Evolutionary conservation across 2,113 vertebrate genomes (phyloP), one percentile per base, ranked within the genome.

Genomic region (Perca schrenkii): DNA sequence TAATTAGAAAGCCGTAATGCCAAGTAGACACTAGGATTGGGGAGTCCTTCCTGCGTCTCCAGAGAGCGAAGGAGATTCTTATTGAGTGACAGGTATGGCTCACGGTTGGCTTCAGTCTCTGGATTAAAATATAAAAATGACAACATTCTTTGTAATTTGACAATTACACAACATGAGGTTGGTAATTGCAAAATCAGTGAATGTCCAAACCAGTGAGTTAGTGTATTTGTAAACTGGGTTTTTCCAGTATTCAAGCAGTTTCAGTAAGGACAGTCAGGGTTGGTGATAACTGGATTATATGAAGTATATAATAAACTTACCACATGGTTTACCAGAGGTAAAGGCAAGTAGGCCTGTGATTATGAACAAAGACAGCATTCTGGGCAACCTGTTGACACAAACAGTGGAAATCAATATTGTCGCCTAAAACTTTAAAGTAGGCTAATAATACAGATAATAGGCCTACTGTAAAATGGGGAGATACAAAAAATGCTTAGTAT

Each of bases 11-110:
- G 96, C 6, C 97, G 96, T 43, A 99, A 94, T 4, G 96, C 97
- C 85, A 99, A 83, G 72, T 97, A 97, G 72, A 98, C 40, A 6
- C 96, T 96, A 77, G 98, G 98, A 87, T 98, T 98, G 6, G 96
- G 92, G 8, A 91, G 80, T 67, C 78, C 83, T 0, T 86, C 80
- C 0, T 65, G 64, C 0, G 53, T 77, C 53, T 87, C 89, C 16
- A 95, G 79, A 83, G 95, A 94, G 31, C 86, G 95, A 82, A 98
- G 93, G 46, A 99, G 95, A 67, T 61, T 88, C 54, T 94, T 90
- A 13, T 94, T 96, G 72, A 98, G 85, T 0, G 81, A 90, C 28
- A 91, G 89, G 52, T 95, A 88, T 54, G 96, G 85, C 77, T 91
- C 64, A 19, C 57, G 62, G 43, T 96, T 86, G 2, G 77, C 87